Conservation (phyloP, 2,888 invertebrate species). For the Drosophila fungiperda region DNA sequence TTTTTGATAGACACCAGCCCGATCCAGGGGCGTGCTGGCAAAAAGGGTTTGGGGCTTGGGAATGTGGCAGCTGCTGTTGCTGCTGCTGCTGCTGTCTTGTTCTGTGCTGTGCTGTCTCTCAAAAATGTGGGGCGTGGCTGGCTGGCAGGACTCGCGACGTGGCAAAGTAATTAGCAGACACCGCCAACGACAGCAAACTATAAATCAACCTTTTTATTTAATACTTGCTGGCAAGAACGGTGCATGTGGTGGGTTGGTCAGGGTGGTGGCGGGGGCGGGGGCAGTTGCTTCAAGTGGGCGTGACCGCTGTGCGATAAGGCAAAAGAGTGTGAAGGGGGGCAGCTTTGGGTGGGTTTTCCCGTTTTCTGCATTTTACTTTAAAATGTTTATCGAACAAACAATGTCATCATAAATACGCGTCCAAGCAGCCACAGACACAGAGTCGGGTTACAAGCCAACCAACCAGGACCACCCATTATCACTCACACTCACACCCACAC, state of each 20-base stretch:
- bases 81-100: not conserved
- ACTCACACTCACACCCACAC: not conserved
- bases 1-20: constrained; percentile 41
- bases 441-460: constrained; percentile 15
- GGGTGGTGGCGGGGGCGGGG: not conserved
- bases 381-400: constrained; percentile 80
- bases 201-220: constrained; percentile 76
- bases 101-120: not conserved
- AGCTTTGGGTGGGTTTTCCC: constrained; percentile 1
- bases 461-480: not conserved
- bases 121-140: constrained; percentile 62
- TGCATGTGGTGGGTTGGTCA: not conserved
- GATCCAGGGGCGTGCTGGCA: constrained; percentile 23
- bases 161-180: constrained; percentile 79
- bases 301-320: constrained; percentile 27
- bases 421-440: constrained; percentile 34
- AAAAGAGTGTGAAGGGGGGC: not conserved
- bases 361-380: constrained; percentile 62
- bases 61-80: constrained; percentile 45
- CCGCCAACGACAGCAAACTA: constrained; percentile 69
- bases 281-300: constrained; percentile 9
- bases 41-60: constrained; percentile 23
- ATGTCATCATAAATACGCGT: constrained; percentile 81
- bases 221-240: constrained; percentile 1
- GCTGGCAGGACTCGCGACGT: constrained; percentile 57